phyloP scores from a whole-genome alignment of 2,797 vertebrate genomes.

The Garrulus glandarius region DNA sequence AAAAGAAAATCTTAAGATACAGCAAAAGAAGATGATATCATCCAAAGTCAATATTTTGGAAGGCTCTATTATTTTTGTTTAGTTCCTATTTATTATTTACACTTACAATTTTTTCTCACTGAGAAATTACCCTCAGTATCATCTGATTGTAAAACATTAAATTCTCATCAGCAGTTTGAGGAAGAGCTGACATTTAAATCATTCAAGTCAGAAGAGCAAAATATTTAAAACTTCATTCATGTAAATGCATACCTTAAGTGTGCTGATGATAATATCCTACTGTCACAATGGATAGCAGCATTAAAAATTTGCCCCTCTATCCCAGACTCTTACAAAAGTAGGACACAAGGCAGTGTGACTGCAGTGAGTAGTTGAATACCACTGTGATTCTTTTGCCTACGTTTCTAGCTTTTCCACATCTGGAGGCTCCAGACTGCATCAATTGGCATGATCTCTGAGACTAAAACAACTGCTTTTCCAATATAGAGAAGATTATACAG shows the following conservation, averaged over 20 bases:
- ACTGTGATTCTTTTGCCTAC: not conserved
- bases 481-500: not conserved
- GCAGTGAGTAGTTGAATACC: not conserved
- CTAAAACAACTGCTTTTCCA: not conserved
- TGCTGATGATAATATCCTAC: not conserved
- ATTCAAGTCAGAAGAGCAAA: not conserved
- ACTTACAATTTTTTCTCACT: not conserved
- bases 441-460: not conserved
- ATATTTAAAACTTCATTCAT: not conserved
- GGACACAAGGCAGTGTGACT: not conserved
- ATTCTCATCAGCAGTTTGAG: conserved; percentile 11
- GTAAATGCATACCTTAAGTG: not conserved
- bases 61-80: not conserved
- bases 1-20: not conserved
- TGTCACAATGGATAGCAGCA: not conserved
- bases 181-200: conserved; percentile 7
- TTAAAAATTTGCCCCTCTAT: not conserved
- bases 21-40: not conserved
- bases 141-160: conserved; percentile 45
- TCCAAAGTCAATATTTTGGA: not conserved
- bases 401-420: not conserved
- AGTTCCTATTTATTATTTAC: not conserved
- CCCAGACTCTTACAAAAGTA: not conserved
- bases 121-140: not conserved
- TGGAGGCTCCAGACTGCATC: not conserved